Conservation (phyloP, 2,113 vertebrate genomes). For the Butastur rufipennis region DNA sequence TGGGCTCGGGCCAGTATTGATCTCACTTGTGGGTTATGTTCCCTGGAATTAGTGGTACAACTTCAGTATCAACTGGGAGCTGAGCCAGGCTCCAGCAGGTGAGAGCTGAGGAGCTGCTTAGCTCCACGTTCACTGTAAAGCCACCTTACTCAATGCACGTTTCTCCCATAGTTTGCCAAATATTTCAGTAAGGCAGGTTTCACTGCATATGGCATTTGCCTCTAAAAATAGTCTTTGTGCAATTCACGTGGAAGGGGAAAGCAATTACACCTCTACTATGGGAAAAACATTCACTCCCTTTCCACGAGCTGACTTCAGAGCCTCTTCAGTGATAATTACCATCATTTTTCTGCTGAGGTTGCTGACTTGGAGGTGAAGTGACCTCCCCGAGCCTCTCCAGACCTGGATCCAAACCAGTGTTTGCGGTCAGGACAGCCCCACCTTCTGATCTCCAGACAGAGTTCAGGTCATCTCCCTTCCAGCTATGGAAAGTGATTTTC, state of each 20-base stretch:
- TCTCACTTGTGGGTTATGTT: neutral
- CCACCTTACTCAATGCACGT: neutral
- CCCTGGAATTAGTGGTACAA: neutral
- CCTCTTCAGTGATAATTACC: neutral
- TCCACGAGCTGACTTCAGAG: neutral
- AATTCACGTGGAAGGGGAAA: neutral
- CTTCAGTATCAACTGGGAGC: neutral
- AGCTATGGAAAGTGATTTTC: constrained; percentile 10
- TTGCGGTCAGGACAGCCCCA: neutral
- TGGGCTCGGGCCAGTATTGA: neutral
- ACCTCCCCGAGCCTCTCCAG: neutral
- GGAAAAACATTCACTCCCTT: constrained; percentile 32
- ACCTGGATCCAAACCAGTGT: neutral
- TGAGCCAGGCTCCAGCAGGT: neutral
- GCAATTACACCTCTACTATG: neutral
- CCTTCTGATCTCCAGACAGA: neutral
- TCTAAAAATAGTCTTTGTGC: constrained; percentile 36
- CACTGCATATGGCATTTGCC: neutral
- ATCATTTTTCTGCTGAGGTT: constrained; percentile 12
- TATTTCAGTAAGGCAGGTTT: neutral
- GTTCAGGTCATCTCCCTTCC: neutral
- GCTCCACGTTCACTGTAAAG: neutral
- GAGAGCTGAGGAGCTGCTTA: neutral
- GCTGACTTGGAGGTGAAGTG: neutral
- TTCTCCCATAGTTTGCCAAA: neutral